These are phyloP conservation scores for Tetragonisca angustula DNA, from an alignment of 2,888 invertebrate genomes.

Conservation along the genomic window DNA sequence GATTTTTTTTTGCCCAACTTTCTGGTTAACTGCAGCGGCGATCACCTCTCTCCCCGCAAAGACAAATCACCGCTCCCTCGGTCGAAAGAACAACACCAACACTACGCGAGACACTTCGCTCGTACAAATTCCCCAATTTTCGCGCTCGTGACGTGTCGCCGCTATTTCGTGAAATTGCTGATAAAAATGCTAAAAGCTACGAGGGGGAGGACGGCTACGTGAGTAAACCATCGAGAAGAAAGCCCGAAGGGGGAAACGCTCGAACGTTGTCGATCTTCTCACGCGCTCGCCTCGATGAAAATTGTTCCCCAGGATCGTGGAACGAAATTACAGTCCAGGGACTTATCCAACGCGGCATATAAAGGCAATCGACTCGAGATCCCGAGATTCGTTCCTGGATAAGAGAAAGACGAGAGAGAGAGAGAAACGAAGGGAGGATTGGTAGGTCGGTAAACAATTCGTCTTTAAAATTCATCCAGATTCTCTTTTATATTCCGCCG, in stretches of 20 bases:
- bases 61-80: background rate
- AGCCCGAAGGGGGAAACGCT: background rate
- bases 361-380: slow-evolving; percentile 9
- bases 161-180: background rate
- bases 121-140: accelerated
- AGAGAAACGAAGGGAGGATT: background rate
- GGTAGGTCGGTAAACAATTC: slow-evolving; percentile 37
- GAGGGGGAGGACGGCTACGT: background rate
- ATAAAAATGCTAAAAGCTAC: background rate
- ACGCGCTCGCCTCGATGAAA: background rate
- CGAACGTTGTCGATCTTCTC: background rate
- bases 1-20: background rate
- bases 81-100: background rate
- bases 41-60: no score
- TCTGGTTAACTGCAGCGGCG: background rate
- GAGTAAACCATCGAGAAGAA: background rate
- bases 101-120: background rate
- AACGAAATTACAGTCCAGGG: background rate
- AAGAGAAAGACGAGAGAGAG: background rate
- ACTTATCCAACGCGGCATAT: background rate
- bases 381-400: slow-evolving; percentile 1
- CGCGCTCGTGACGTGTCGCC: no score
- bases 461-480: slow-evolving; percentile 43
- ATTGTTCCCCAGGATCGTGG: background rate
- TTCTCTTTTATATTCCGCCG: slow-evolving; percentile 41